Evolutionary conservation across 2,113 vertebrate species (phyloP), one percentile per base, ranked within the genome.

Genomic region (Hydrochoerus hydrochaeris): DNA sequence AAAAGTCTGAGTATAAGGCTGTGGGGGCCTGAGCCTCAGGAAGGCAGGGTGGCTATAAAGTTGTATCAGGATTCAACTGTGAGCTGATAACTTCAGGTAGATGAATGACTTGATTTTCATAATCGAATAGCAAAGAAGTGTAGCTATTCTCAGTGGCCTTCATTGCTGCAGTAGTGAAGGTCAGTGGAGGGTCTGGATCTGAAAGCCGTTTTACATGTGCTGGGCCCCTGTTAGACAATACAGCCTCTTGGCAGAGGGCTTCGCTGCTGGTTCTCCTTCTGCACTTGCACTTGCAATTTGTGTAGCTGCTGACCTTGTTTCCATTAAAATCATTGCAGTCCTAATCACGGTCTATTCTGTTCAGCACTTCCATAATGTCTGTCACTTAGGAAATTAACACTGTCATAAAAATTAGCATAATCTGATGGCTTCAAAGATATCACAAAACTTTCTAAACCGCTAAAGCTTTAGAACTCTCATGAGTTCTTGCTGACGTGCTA

Each of bases 391-490:
- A 97, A 97, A 95, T 95, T 95, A 96, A 89, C 85, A 85, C 41
- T 86, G 85, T 78, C 83, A 84, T 92, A 96, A 96, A 97, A 97
- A 97, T 97, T 96, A 96, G 35, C 91, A 97, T 96, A 96, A 80
- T 84, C 57, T 92, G 82, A 86, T 95, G 80, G 85, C 81, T 96
- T 94, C 65, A 97, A 94, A 95, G 52, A 85, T n/a, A 90, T 62
- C 19, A 60, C 24, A 38, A 46, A 80, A 54, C 71, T 95, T 60
- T 96, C 49, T 63, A 82, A 96, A 80, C 41, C 80, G 11, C 30
- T 83, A 78, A 94, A 83, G 54, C n/a, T 92, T 35, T 91, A 62
- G 78, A 78, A 24, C 28, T 63, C 57, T 78, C 44, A 19, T 73
- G 88, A 73, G 32, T 84, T 93, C 24, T 52, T 91, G 35, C 24